phyloP scores from a whole-genome alignment of 2,888 invertebrate species.

The Zootermopsis nevadensis region DNA sequence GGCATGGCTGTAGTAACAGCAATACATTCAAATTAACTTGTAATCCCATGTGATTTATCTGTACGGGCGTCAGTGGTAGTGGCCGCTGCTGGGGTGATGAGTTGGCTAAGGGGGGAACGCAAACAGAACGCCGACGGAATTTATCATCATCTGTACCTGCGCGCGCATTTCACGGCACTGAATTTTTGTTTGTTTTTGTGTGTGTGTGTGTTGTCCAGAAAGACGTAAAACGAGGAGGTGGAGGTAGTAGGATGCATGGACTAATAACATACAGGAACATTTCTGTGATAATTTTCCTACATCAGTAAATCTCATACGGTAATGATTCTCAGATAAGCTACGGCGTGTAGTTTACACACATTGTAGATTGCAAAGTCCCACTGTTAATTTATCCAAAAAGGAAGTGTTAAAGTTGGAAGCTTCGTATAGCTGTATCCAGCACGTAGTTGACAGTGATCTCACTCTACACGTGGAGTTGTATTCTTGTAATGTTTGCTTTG shows the following conservation, averaged over 20 bases:
- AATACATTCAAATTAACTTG: conserved; percentile 51
- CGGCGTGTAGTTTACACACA: not conserved
- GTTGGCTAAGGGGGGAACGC: conserved; percentile 41
- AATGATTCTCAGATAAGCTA: conserved; percentile 9
- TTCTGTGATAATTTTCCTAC: not conserved
- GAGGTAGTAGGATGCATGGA: not conserved
- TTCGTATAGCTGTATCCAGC: not conserved
- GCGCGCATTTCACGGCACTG: not conserved
- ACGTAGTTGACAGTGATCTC: not conserved
- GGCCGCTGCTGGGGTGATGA: conserved; percentile 37
- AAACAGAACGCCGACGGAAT: conserved; percentile 2
- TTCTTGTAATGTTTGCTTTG: no score
- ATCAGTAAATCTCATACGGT: not conserved
- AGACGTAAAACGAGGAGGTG: not conserved
- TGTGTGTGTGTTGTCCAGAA: not conserved
- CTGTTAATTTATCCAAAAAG: not conserved
- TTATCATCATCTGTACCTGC: conserved; percentile 41
- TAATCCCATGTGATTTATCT: conserved; percentile 50
- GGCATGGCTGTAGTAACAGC: conserved; percentile 38
- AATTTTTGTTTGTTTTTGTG: not conserved
- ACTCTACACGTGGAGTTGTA: not conserved
- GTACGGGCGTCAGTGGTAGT: conserved; percentile 9
- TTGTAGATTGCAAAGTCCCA: not conserved
- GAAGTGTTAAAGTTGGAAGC: not conserved
- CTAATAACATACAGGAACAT: not conserved